phyloP scores from a whole-genome alignment of 2,888 invertebrate genomes.

The Subacronicta megacephala region DNA sequence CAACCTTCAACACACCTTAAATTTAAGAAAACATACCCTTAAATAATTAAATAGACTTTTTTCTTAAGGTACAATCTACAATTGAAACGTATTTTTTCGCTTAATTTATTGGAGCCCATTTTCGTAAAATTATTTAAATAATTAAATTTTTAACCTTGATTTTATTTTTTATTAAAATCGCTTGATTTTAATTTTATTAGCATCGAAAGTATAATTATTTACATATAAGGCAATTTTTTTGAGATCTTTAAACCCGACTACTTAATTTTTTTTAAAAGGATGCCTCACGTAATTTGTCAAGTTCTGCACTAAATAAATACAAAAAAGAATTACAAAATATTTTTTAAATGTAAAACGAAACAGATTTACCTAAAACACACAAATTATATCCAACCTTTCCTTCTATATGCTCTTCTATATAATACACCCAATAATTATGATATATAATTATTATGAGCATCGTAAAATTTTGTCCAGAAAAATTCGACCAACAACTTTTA shows the following conservation, averaged over 20 bases:
- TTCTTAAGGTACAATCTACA: constrained; percentile 43
- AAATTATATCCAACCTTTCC: neutral
- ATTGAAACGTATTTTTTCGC: constrained; percentile 20
- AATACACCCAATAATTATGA: constrained; percentile 19
- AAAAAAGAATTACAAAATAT: no score
- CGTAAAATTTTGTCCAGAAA: constrained; percentile 41
- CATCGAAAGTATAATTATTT: neutral
- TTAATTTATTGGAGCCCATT: constrained; percentile 9
- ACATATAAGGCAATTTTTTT: constrained; percentile 20
- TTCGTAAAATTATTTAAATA: neutral
- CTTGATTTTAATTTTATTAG: no score
- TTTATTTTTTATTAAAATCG: no score
- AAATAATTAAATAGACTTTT: constrained; percentile 22
- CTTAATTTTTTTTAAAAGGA: no score
- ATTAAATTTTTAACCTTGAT: neutral
- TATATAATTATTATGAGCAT: constrained; percentile 13
- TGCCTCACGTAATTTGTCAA: no score
- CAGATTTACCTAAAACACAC: no score
- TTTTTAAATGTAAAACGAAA: no score
- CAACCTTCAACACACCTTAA: constrained; percentile 53
- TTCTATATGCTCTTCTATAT: constrained; percentile 38
- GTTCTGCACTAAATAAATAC: no score
- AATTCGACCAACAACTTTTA: constrained; percentile 27
- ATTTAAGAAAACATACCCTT: constrained; percentile 43
- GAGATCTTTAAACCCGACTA: neutral